phyloP scores from a whole-genome alignment of 2,113 vertebrate species.

The Philantomba maxwellii region DNA sequence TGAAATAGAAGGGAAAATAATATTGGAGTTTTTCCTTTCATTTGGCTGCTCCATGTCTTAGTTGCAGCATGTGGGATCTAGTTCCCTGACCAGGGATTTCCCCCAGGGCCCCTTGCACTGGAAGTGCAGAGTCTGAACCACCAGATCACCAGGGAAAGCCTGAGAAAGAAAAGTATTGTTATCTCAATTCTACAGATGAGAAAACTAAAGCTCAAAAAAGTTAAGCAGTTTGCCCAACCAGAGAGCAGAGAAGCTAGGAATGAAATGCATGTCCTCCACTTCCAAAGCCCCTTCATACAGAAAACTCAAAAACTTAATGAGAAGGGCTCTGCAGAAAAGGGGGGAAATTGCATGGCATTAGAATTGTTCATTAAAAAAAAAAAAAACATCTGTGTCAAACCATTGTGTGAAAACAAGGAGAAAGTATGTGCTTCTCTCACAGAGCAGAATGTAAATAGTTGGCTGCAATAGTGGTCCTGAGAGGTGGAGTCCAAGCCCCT shows the following conservation, averaged over 20 bases:
- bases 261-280: not conserved
- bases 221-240: not conserved
- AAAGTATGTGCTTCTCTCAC: not conserved
- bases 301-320: not conserved
- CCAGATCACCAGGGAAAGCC: not conserved
- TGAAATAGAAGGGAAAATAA: not conserved
- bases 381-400: not conserved
- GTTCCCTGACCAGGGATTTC: not conserved
- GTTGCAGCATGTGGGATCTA: not conserved
- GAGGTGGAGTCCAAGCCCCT: not conserved
- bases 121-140: not conserved
- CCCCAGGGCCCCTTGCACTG: not conserved
- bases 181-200: not conserved
- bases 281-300: not conserved
- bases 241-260: not conserved
- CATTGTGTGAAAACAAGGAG: not conserved
- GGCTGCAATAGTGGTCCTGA: not conserved
- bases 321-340: not conserved
- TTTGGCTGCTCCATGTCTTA: not conserved
- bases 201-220: not conserved
- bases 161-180: not conserved
- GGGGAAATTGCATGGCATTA: not conserved
- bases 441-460: not conserved
- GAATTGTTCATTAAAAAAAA: not conserved
- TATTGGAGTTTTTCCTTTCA: not conserved